phyloP scores from a whole-genome alignment of 1,140 invertebrate genomes.

The Atta cephalotes region DNA sequence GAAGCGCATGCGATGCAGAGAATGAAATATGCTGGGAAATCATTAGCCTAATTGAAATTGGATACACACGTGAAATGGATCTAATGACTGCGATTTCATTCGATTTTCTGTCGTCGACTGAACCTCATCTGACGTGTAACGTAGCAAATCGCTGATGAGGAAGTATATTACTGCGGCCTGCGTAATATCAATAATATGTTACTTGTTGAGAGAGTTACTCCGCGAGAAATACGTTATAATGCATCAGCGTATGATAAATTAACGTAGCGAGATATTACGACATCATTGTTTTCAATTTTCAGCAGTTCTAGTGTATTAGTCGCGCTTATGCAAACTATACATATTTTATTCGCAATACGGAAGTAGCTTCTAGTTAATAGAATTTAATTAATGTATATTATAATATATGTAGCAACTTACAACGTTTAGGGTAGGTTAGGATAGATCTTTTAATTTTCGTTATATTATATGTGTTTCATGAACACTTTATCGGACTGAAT shows the following conservation, averaged over 20 bases:
- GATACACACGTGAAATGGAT: slow-evolving; percentile 64
- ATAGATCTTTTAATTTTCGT: slow-evolving; percentile 5
- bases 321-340: neutral
- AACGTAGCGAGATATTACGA: neutral
- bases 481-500: slow-evolving; percentile 3
- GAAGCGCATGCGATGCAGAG: neutral
- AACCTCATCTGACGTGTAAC: slow-evolving; percentile 1
- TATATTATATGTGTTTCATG: neutral
- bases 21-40: slow-evolving; percentile 46
- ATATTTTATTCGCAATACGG: neutral
- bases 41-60: slow-evolving; percentile 72
- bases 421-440: neutral
- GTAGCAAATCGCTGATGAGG: slow-evolving; percentile 32
- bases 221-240: slow-evolving; percentile 5
- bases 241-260: slow-evolving; percentile 27
- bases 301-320: too few relatives aligned
- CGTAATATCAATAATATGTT: slow-evolving; percentile 40
- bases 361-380: neutral
- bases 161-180: slow-evolving; percentile 5
- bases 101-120: slow-evolving; percentile 21
- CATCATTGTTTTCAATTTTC: slow-evolving; percentile 20
- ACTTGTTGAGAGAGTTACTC: neutral
- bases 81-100: slow-evolving; percentile 60
- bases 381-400: neutral
- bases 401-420: neutral